A percentile compares a stretch with the other conserved stretches of the same genome.
phyloP scores from a whole-genome alignment of 2,113 vertebrate genomes.

The Oryzias celebensis region DNA sequence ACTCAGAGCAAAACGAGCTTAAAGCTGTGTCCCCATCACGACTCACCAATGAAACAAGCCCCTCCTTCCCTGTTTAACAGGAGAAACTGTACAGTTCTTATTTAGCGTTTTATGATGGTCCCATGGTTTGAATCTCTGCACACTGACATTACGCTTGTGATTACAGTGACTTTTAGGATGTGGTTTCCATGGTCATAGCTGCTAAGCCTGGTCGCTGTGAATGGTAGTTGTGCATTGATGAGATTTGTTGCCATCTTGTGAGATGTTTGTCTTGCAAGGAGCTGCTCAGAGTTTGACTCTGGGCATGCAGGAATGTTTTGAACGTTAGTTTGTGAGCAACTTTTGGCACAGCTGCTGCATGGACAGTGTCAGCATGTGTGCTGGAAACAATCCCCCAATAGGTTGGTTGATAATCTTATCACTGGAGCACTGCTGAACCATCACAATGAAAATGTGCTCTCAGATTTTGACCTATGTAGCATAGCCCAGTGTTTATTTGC shows the following conservation, averaged over 20 bases:
- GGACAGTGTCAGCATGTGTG: conserved; percentile 32
- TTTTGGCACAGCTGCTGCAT: conserved; percentile 27
- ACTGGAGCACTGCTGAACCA: conserved; percentile 60
- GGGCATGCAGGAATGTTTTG: conserved; percentile 4
- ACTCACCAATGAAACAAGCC: conserved; percentile 24
- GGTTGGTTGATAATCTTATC: conserved; percentile 52
- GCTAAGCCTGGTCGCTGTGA: conserved; percentile 28
- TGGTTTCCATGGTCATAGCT: conserved; percentile 49
- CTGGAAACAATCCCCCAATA: conserved; percentile 33
- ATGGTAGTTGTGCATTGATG: conserved; percentile 26
- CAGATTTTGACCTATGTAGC: conserved; percentile 67
- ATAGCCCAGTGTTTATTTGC: conserved; percentile 62
- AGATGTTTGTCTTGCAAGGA: conserved; percentile 25
- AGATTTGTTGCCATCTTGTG: conserved; percentile 33
- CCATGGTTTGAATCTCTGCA: conserved; percentile 51
- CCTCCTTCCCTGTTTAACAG: background rate
- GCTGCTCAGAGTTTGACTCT: conserved; percentile 35
- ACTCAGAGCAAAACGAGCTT: conserved; percentile 55
- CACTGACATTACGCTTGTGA: conserved; percentile 35
- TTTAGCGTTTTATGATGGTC: conserved; percentile 36
- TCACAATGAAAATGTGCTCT: conserved; percentile 37
- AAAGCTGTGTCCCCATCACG: conserved; percentile 25
- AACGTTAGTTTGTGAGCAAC: background rate
- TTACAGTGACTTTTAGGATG: conserved; percentile 45
- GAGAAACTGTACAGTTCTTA: conserved; percentile 29